These are phyloP conservation scores for Enteromius thamalakanensis DNA, from an alignment of 2,797 vertebrate species.

Conservation along the genomic window DNA sequence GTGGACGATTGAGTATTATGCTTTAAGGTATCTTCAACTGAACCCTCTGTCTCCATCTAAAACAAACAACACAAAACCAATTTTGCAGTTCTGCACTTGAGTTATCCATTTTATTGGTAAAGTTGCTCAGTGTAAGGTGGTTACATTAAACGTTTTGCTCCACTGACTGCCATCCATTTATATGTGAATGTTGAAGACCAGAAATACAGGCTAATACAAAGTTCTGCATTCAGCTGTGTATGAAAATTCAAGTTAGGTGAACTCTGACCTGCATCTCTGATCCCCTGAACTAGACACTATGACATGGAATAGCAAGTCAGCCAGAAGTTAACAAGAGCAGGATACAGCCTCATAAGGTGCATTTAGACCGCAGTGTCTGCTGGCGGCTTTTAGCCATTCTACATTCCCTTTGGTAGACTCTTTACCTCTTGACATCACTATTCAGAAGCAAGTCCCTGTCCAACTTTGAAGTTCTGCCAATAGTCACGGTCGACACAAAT, in stretches of 20 bases:
- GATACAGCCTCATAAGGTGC: not conserved
- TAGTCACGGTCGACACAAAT: not conserved
- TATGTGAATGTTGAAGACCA: not conserved
- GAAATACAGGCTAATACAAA: not conserved
- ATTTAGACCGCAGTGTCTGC: not conserved
- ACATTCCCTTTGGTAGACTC: not conserved
- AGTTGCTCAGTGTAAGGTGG: not conserved
- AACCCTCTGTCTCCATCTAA: conserved; percentile 70
- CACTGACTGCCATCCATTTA: not conserved
- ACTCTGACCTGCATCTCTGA: not conserved
- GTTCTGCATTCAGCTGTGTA: not conserved
- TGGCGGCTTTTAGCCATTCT: not conserved
- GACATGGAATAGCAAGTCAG: conserved; percentile 33
- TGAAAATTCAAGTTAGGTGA: not conserved
- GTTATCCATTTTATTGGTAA: not conserved
- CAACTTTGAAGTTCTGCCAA: not conserved
- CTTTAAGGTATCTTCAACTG: conserved; percentile 75
- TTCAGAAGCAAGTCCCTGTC: not conserved
- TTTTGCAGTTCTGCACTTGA: not conserved
- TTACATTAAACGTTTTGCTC: not conserved
- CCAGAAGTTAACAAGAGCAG: conserved; percentile 29
- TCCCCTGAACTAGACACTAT: conserved; percentile 40
- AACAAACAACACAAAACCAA: not conserved
- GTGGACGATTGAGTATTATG: conserved; percentile 80
- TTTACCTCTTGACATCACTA: not conserved